Evolutionary conservation across 1,140 invertebrate species (phyloP), one percentile per base, ranked within the genome.

Genomic region (Scaptomyza montana): DNA sequence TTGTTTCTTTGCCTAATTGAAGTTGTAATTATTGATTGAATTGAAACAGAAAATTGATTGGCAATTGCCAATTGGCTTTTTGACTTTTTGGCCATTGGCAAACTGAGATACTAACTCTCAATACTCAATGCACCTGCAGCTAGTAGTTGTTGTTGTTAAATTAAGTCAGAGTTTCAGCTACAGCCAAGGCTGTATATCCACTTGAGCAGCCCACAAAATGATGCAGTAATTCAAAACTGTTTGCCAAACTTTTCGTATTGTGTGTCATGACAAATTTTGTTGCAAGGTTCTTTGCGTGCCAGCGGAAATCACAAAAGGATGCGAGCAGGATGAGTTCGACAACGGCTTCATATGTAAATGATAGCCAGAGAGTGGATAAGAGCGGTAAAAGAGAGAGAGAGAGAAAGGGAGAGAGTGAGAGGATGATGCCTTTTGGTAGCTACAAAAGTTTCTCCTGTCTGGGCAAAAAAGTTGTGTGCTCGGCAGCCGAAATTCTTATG

Each of bases 1-100:
- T 61, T 49, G 47, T 49, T 33, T 49, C 16, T 80, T 76, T 73
- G 54, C 57, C 78, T 87, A 87, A 87, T 87, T 89, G 82, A 87
- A 89, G 78, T 87, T 79, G 82, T 84, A 87, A 87, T 87, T 87
- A 87, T 87, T 87, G 77, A 87, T 89, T 78, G 75, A 55, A 77
- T 87, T 69, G 75, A 82, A 87, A 86, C 81, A 57, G 78, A 82
- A 36, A 86, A 82, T 87, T 87, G 82, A 87, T 87, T 87, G 82
- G 79, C 78, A 84, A 84, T 79, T 87, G 82, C 43, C 71, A 16
- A 65, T 30, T n/a, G 50, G 51, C 25, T 62, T 9, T 43, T 46
- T 63, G 57, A 12, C 39, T 33, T 43, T 43, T 80, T 82, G 79
- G 36, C 67, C 19, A 70, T 19, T n/a, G 50, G 51, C 21, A 55